phyloP scores from a whole-genome alignment of 2,113 vertebrate species.

The Pachycephala philippinensis region DNA sequence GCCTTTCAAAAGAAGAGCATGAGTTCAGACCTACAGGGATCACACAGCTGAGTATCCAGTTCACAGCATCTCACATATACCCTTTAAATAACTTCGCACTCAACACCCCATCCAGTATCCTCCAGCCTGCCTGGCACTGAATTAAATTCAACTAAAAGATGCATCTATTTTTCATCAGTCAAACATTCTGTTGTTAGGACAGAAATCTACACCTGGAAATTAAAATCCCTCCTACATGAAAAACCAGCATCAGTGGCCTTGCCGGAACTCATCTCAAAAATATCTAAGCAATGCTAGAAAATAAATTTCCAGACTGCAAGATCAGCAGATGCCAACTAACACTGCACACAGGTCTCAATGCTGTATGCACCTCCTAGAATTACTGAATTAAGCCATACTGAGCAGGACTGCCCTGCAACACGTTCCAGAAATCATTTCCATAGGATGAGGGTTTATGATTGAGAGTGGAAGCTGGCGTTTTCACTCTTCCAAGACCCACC shows the following conservation, averaged over 20 bases:
- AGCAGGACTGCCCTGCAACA: rapidly evolving
- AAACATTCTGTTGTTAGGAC: not conserved
- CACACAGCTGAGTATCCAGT: not conserved
- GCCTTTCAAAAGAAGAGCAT: constrained; percentile 72
- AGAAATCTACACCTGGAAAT: not conserved
- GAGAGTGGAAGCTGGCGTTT: not conserved
- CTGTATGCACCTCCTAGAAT: not conserved
- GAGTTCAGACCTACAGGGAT: not conserved
- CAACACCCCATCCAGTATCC: not conserved
- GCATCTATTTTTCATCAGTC: not conserved
- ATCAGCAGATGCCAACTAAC: not conserved
- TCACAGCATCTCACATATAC: not conserved
- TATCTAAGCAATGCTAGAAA: not conserved
- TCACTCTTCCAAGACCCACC: not conserved
- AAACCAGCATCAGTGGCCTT: not conserved
- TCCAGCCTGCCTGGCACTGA: not conserved
- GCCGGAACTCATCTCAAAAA: not conserved
- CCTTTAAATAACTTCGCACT: not conserved
- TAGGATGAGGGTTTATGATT: not conserved
- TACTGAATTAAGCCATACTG: rapidly evolving
- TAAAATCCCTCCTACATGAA: not conserved
- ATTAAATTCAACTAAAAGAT: not conserved
- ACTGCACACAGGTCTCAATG: not conserved
- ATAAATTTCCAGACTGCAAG: not conserved
- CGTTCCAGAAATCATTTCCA: rapidly evolving